These are phyloP conservation scores for Druon quercuslanigerum DNA, from an alignment of 1,140 invertebrate genomes.

Conservation along the genomic window DNA sequence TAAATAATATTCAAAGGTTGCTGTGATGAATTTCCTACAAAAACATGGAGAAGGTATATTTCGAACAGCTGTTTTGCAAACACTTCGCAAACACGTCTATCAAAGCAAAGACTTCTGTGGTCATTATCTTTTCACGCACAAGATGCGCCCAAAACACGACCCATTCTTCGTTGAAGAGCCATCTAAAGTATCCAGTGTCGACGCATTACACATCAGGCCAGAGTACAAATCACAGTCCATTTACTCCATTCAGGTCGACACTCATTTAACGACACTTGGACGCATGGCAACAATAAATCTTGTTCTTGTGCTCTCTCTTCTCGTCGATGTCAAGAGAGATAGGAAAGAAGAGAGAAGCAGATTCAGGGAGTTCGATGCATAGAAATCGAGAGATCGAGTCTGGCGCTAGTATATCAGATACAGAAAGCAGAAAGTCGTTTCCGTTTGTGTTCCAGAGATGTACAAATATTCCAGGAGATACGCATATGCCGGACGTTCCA, in stretches of 20 bases:
- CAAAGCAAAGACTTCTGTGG: slow-evolving; percentile 55
- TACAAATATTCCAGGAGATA: too few relatives aligned
- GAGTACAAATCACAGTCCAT: slow-evolving; percentile 75
- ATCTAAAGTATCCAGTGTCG: slow-evolving; percentile 55
- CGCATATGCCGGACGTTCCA: too few relatives aligned
- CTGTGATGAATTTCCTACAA: background rate
- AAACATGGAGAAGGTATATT: slow-evolving; percentile 26
- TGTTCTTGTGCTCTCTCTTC: slow-evolving; percentile 37
- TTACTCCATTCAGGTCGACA: slow-evolving; percentile 69
- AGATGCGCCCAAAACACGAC: slow-evolving; percentile 66
- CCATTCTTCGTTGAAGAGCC: slow-evolving; percentile 58
- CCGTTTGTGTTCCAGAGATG: too few relatives aligned
- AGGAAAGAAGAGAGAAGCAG: background rate
- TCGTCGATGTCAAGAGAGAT: slow-evolving; percentile 24
- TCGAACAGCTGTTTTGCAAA: slow-evolving; percentile 49
- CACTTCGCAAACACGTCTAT: slow-evolving; percentile 16
- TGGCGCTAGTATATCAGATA: too few relatives aligned
- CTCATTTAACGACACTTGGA: slow-evolving; percentile 69
- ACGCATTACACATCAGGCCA: slow-evolving; percentile 63
- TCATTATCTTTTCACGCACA: slow-evolving; percentile 66
- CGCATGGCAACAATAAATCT: slow-evolving; percentile 64
- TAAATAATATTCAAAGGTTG: too few relatives aligned
- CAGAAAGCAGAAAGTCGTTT: too few relatives aligned
- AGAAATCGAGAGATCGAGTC: background rate
- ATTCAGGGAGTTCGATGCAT: slow-evolving; percentile 23